These are phyloP conservation scores for Chelon labrosus DNA, from an alignment of 2,797 vertebrate genomes.

Conservation along the genomic window DNA sequence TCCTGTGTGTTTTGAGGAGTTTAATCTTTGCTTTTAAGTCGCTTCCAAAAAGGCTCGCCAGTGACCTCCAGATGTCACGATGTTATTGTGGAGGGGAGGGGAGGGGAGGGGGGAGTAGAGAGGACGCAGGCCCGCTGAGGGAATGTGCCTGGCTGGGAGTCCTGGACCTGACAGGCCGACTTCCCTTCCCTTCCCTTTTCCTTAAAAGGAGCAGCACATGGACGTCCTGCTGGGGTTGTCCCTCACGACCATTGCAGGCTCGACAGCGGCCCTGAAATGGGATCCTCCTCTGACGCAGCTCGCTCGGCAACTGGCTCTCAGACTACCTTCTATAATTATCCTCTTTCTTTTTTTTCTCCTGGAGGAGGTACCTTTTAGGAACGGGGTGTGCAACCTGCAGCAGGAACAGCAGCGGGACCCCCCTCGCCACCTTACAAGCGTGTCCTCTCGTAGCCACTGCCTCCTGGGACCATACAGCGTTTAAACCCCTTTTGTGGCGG, in stretches of 20 bases:
- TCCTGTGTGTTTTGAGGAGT: background rate
- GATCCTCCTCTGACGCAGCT: slow-evolving; percentile 70
- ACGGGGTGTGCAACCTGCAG: slow-evolving; percentile 25
- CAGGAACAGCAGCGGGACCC: background rate
- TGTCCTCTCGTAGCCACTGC: slow-evolving; percentile 18
- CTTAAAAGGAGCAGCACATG: slow-evolving; percentile 83
- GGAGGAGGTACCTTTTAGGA: slow-evolving; percentile 26
- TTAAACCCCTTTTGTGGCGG: slow-evolving; percentile 80
- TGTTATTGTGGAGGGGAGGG: slow-evolving; percentile 25
- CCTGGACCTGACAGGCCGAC: slow-evolving; percentile 18
- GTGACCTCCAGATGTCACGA: slow-evolving; percentile 41
- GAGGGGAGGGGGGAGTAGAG: slow-evolving; percentile 11
- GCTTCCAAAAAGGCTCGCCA: slow-evolving; percentile 11
- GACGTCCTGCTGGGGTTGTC: slow-evolving; percentile 32
- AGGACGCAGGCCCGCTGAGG: background rate
- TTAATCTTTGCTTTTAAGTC: slow-evolving; percentile 26
- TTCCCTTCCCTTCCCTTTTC: slow-evolving; percentile 80
- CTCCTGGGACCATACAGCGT: slow-evolving; percentile 9
- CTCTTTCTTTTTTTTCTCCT: slow-evolving; percentile 11
- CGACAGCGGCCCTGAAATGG: slow-evolving; percentile 71
- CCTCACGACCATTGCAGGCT: slow-evolving; percentile 67
- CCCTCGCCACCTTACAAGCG: slow-evolving; percentile 62
- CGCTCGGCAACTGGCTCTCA: slow-evolving; percentile 40
- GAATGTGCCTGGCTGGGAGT: slow-evolving; percentile 34
- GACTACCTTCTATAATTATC: slow-evolving; percentile 81